Base-by-base conservation (phyloP, 2,113 vertebrate species). In the Gambusia affinis region DNA sequence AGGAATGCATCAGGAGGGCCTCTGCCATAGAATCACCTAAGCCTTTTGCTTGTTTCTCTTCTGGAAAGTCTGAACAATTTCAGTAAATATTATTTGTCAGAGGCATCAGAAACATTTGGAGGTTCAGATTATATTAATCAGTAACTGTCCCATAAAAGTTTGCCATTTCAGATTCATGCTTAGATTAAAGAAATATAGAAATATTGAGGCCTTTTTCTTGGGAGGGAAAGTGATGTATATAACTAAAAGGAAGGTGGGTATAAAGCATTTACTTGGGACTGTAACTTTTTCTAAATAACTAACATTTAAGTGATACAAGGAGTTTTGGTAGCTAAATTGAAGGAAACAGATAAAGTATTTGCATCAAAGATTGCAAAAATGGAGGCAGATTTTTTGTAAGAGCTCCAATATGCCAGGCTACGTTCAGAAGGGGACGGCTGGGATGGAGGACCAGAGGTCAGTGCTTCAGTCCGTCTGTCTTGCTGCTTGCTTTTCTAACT, bases 111-210 rank as follows among this genome's bases (percentile, higher is more conserved):
- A 54, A 22, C 19, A n/a, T 54, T 54, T 22, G 22, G 51, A 54
- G 22, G 1, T 24, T 54, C 22, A n/a, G 22, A 22, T 24, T 24
- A 54, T n/a, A 54, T 54, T 8, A 54, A 54, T 54, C 17, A 54
- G 8, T 3, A 24, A 54, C 8, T 24, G 6, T 24, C 51, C 17
- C 12, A 19, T 19, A 19, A 47, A 47, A 17, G 4, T 4, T 19
- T 47, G 14, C 22, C 8, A 24, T 24, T 57, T 7, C 75, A 69
- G 61, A 80, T 76, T 17, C 85, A 87, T n/a, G 51, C 24, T 57
- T 57, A 24, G 1, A n/a, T 24, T 8, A n/a, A 57, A 57, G 7
- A 57, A 57, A 24, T 57, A 10, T 22, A 33, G 61, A 54, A 24
- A 8, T 54, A 22, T 3, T 7, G 30, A 4, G 6, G 29, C 5